A percentile compares a stretch with the other conserved stretches of the same genome.
Conservation (phyloP, 2,888 invertebrate genomes). For the Zygaena filipendulae region DNA sequence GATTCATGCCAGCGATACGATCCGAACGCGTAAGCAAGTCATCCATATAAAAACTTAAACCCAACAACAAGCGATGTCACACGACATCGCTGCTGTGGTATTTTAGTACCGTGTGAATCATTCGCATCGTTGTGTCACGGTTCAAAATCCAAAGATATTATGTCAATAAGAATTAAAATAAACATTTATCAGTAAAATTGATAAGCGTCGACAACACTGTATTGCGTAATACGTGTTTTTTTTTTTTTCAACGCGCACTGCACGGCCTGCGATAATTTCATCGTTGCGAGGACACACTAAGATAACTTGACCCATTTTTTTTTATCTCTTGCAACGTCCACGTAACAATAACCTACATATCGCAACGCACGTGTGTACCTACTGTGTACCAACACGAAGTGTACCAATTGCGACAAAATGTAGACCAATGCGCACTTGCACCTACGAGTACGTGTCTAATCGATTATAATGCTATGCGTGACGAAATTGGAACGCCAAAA, state of each 20-base stretch:
- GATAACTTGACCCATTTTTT: slow-evolving; percentile 69
- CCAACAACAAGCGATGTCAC: too few relatives aligned
- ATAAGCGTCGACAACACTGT: too few relatives aligned
- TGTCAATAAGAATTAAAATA: too few relatives aligned
- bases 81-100: too few relatives aligned
- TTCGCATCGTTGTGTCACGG: too few relatives aligned
- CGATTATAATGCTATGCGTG: too few relatives aligned
- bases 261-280: slow-evolving; percentile 48
- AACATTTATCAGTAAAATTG: slow-evolving; percentile 15
- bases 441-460: slow-evolving; percentile 24
- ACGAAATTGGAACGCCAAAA: slow-evolving; percentile 20
- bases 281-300: slow-evolving; percentile 59
- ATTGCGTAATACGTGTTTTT: slow-evolving; percentile 48
- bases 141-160: too few relatives aligned
- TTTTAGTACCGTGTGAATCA: too few relatives aligned
- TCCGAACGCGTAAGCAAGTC: too few relatives aligned
- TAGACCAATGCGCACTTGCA: slow-evolving; percentile 29
- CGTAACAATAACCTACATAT: slow-evolving; percentile 59
- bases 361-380: slow-evolving; percentile 36
- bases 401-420: slow-evolving; percentile 36
- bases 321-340: slow-evolving; percentile 56
- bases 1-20: too few relatives aligned
- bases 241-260: slow-evolving; percentile 56
- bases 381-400: too few relatives aligned
- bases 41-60: too few relatives aligned